These are phyloP conservation scores for Dasysyrphus albostriatus DNA, from an alignment of 2,888 invertebrate genomes.

Conservation along the genomic window DNA sequence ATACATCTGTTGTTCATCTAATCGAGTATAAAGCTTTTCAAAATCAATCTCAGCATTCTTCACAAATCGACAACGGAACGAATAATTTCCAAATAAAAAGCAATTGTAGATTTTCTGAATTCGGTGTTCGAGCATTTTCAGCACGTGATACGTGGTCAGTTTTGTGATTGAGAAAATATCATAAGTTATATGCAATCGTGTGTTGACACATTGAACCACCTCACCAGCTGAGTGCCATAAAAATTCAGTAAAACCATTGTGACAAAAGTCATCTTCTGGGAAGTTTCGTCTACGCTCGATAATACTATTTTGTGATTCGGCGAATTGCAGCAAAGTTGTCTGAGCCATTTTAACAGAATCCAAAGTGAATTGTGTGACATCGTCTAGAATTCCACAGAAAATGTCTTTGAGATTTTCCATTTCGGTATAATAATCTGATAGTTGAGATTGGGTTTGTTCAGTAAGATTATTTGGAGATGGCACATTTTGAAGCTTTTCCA, in stretches of 20 bases:
- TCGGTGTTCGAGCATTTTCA: conserved; percentile 81
- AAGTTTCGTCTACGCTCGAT: conserved; percentile 76
- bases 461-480: conserved; percentile 77
- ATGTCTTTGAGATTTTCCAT: conserved; percentile 81
- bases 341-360: conserved; percentile 78
- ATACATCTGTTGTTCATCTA: conserved; percentile 81
- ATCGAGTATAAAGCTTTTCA: conserved; percentile 78
- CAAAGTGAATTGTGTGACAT: conserved; percentile 79
- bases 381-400: conserved; percentile 80
- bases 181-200: conserved; percentile 78
- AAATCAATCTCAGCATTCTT: conserved; percentile 80
- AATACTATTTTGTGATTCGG: conserved; percentile 78
- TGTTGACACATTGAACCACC: conserved; percentile 79
- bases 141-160: conserved; percentile 79
- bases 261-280: conserved; percentile 78
- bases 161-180: conserved; percentile 81
- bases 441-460: conserved; percentile 77
- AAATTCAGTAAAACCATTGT: conserved; percentile 79
- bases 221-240: conserved; percentile 79
- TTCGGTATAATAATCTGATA: conserved; percentile 81
- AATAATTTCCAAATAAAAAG: conserved; percentile 78
- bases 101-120: conserved; percentile 81
- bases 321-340: conserved; percentile 77
- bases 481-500: conserved; percentile 79
- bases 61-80: conserved; percentile 80